Conservation (phyloP, 2,113 vertebrate species). For the Crotophaga sulcirostris region DNA sequence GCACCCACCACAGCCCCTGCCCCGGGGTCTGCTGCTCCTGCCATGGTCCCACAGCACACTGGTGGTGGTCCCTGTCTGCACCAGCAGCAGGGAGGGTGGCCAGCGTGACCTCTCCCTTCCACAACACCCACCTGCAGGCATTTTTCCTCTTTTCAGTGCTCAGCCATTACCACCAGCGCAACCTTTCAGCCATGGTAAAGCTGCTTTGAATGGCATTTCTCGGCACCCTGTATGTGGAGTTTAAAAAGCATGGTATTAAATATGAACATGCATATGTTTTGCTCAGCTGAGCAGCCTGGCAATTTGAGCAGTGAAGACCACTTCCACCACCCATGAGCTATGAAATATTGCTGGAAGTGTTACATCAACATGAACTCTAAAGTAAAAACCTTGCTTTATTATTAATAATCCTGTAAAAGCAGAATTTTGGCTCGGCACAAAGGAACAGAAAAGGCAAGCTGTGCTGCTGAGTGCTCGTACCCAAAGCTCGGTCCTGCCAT, state of each 20-base stretch:
- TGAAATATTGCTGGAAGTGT: neutral
- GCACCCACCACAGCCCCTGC: neutral
- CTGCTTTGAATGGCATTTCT: neutral
- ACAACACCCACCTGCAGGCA: accelerated
- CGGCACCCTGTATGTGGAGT: accelerated
- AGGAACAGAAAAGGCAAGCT: neutral
- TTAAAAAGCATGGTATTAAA: accelerated
- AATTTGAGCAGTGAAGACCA: neutral
- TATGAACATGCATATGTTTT: accelerated
- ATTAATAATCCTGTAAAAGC: neutral
- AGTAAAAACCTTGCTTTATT: neutral
- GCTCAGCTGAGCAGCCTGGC: neutral
- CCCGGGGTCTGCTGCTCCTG: accelerated
- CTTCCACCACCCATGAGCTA: neutral
- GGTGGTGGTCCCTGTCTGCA: accelerated
- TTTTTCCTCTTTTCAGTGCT: accelerated
- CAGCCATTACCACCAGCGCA: neutral
- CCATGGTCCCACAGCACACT: neutral
- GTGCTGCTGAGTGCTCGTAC: neutral
- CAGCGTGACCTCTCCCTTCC: accelerated
- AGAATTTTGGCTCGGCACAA: neutral
- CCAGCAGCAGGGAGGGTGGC: accelerated
- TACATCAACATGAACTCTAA: neutral
- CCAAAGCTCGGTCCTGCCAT: neutral
- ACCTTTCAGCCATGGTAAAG: neutral